Evolutionary conservation across 2,888 invertebrate species (phyloP).

Genomic region (Seira sanloemensis): DNA sequence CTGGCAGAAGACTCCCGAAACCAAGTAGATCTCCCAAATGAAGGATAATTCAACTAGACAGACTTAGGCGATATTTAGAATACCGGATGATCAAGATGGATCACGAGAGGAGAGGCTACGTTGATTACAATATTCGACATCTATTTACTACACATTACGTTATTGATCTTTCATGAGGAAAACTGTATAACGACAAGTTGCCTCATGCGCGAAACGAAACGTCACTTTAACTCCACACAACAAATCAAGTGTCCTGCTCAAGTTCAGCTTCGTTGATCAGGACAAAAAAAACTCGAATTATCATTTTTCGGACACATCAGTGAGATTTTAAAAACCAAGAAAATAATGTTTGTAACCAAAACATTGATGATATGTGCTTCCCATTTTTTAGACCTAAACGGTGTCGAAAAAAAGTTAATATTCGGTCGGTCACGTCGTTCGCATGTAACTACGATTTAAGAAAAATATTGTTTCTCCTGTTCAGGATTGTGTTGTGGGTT

Average conservation of each 20-base stretch:
- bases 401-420: slow-evolving; percentile 41
- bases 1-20: slow-evolving; percentile 50
- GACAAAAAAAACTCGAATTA: slow-evolving; percentile 52
- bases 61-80: background rate
- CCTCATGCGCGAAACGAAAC: slow-evolving; percentile 16
- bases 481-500: slow-evolving; percentile 12
- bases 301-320: slow-evolving; percentile 63
- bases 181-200: slow-evolving; percentile 1
- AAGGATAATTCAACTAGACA: slow-evolving; percentile 30
- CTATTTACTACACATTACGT: slow-evolving; percentile 19
- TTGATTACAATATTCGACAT: background rate
- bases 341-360: slow-evolving; percentile 51
- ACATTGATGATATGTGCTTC: slow-evolving; percentile 54
- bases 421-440: slow-evolving; percentile 39
- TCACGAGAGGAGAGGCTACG: slow-evolving; percentile 14
- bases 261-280: slow-evolving; percentile 31
- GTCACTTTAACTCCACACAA: background rate
- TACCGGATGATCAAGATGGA: background rate
- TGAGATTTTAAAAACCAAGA: slow-evolving; percentile 54
- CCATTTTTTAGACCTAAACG: slow-evolving; percentile 30
- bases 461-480: background rate
- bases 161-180: background rate
- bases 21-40: slow-evolving; percentile 65
- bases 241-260: slow-evolving; percentile 51
- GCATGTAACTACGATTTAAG: slow-evolving; percentile 1